Percentiles rank a stretch among this genome's conserved stretches.
These are phyloP conservation scores for Pangasius djambal DNA, from an alignment of 2,797 vertebrate species.

Conservation along the genomic window DNA sequence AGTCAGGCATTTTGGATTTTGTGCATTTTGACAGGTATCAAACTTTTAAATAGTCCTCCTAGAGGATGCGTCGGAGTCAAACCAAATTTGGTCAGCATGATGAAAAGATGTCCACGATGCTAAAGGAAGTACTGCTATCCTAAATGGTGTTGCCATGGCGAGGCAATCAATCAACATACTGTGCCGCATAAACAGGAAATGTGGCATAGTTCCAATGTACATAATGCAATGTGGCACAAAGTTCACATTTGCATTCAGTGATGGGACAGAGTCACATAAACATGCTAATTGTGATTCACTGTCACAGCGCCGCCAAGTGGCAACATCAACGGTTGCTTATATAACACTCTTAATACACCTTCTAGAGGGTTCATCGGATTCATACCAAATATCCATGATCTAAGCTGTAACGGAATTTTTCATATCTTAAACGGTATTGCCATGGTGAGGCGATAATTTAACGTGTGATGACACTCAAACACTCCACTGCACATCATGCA, in stretches of 20 bases:
- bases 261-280: background rate
- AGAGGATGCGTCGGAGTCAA: background rate
- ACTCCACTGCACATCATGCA: background rate
- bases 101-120: background rate
- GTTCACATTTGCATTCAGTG: background rate
- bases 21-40: background rate
- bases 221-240: background rate
- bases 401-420: background rate
- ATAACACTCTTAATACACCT: background rate
- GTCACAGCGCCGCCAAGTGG: background rate
- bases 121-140: background rate
- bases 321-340: background rate
- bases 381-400: background rate
- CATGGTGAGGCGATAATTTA: background rate
- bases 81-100: background rate
- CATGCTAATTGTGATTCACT: background rate
- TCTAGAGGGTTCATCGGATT: background rate
- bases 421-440: background rate
- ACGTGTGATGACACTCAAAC: background rate
- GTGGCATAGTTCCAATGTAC: background rate
- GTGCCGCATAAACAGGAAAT: background rate
- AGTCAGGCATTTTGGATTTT: background rate
- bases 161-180: background rate
- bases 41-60: background rate
- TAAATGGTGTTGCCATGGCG: background rate